A percentile compares a stretch with the other conserved stretches of the same genome.
These are phyloP conservation scores for Sitodiplosis mosellana DNA, from an alignment of 1,140 invertebrate species.

Conservation along the genomic window DNA sequence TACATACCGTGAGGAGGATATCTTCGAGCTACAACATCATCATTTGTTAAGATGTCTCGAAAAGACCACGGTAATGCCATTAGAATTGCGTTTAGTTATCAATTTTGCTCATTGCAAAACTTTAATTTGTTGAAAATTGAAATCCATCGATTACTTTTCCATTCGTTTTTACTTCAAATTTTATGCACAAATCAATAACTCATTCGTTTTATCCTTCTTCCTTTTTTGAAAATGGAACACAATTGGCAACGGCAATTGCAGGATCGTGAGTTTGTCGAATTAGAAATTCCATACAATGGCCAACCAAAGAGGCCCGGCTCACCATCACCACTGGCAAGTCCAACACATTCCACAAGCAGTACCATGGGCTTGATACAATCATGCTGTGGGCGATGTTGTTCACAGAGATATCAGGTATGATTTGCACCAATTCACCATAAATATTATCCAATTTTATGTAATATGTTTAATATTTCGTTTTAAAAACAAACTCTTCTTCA, in stretches of 20 bases:
- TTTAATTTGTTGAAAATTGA: no score
- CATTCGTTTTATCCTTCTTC: constrained; percentile 1
- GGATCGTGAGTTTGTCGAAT: constrained; percentile 92
- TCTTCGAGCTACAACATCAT: constrained; percentile 98
- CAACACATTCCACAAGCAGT: constrained; percentile 63
- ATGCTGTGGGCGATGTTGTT: constrained; percentile 70
- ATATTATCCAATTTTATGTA: no score
- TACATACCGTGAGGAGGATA: constrained; percentile 80
- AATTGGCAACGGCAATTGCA: no score
- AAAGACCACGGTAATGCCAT: constrained; percentile 83
- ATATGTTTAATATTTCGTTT: no score
- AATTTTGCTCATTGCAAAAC: no score
- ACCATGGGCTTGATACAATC: constrained; percentile 55
- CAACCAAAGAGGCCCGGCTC: constrained; percentile 72
- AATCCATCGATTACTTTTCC: no score
- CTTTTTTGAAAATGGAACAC: neutral
- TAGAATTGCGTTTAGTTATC: no score
- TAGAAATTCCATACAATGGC: constrained; percentile 88
- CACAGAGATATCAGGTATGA: constrained; percentile 70
- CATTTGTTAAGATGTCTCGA: constrained; percentile 94
- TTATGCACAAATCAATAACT: neutral
- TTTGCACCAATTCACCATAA: no score
- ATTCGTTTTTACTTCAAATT: no score
- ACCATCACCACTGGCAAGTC: constrained; percentile 67
- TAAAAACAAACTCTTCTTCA: no score